Percentiles rank a stretch among this genome's conserved stretches.
These are phyloP conservation scores for Vandiemenella viatica DNA, from an alignment of 2,888 invertebrate species.

Conservation along the genomic window DNA sequence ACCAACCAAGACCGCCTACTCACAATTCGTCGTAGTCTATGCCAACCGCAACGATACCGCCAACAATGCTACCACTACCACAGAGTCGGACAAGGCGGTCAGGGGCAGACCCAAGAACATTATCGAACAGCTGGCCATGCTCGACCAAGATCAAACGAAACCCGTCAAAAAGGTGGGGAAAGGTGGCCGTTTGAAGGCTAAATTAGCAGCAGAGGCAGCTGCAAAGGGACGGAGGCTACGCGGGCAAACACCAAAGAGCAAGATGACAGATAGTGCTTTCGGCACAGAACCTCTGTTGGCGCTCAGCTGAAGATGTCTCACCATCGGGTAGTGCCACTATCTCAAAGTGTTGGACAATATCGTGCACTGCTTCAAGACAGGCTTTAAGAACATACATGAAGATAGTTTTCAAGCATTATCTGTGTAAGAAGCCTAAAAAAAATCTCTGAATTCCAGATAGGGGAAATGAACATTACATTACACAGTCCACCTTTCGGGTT, in stretches of 20 bases:
- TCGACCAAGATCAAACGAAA: slow-evolving; percentile 50
- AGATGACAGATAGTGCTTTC: too few relatives aligned
- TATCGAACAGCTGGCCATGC: slow-evolving; percentile 58
- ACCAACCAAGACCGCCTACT: slow-evolving; percentile 65
- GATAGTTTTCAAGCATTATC: too few relatives aligned
- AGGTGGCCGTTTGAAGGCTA: too few relatives aligned
- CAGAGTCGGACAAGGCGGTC: neutral
- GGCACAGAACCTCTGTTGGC: slow-evolving; percentile 52
- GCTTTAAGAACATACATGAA: too few relatives aligned
- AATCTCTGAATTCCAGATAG: too few relatives aligned
- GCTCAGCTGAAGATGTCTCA: slow-evolving; percentile 50
- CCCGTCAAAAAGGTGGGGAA: too few relatives aligned
- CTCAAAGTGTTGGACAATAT: too few relatives aligned
- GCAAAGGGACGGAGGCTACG: slow-evolving; percentile 20
- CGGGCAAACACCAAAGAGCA: slow-evolving; percentile 33
- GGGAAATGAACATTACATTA: too few relatives aligned
- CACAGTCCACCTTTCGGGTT: too few relatives aligned
- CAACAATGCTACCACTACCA: slow-evolving; percentile 1
- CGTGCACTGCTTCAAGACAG: too few relatives aligned
- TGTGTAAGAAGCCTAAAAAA: too few relatives aligned
- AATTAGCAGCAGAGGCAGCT: slow-evolving; percentile 5
- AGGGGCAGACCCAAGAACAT: slow-evolving; percentile 47
- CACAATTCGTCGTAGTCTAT: slow-evolving; percentile 70
- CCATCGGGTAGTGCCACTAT: too few relatives aligned
- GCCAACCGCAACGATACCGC: slow-evolving; percentile 56